phyloP scores from a whole-genome alignment of 1,140 invertebrate species.

The Pseudomyrmex sp. region DNA sequence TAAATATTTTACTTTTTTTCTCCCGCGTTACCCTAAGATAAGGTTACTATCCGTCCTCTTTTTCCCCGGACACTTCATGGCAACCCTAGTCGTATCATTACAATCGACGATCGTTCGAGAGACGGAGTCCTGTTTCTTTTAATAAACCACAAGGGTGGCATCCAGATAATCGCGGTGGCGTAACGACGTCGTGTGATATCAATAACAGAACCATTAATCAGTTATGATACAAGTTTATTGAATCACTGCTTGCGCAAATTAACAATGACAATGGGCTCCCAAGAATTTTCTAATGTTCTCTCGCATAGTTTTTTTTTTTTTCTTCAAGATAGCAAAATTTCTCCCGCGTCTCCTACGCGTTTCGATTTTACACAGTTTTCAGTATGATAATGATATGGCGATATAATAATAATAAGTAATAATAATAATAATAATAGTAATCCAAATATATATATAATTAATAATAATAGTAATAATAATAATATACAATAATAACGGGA shows the following conservation, averaged over 20 bases:
- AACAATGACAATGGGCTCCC: conserved; percentile 73
- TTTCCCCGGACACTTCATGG: no score
- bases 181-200: neutral
- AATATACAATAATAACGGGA: conserved; percentile 79
- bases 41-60: no score
- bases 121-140: neutral
- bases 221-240: conserved; percentile 82
- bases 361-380: conserved; percentile 12
- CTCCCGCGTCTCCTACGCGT: conserved; percentile 34
- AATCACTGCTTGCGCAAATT: conserved; percentile 76
- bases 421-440: conserved; percentile 64
- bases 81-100: neutral
- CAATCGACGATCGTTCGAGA: neutral
- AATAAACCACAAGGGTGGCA: neutral
- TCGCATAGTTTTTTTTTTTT: conserved; percentile 1
- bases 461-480: conserved; percentile 65
- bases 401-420: conserved; percentile 50
- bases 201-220: conserved; percentile 47
- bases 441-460: conserved; percentile 58
- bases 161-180: neutral
- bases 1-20: no score
- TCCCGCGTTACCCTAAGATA: no score
- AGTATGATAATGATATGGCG: conserved; percentile 51
- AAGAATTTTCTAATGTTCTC: neutral
- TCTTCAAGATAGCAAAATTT: conserved; percentile 66